phyloP scores from a whole-genome alignment of 2,113 vertebrate genomes.

The Beaufortia kweichowensis region DNA sequence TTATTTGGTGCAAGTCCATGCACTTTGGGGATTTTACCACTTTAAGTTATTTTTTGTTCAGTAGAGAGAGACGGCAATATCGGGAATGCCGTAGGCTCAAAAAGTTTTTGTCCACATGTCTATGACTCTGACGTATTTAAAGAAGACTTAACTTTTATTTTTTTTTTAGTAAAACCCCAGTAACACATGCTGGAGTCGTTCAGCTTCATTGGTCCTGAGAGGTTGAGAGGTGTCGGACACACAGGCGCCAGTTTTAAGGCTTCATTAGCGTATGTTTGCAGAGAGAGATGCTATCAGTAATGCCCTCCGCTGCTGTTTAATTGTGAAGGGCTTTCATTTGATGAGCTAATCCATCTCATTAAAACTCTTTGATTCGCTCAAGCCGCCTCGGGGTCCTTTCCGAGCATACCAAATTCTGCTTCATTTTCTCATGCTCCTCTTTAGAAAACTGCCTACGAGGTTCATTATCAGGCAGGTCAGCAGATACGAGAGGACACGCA shows the following conservation, averaged over 20 bases:
- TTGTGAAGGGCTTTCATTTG: constrained; percentile 53
- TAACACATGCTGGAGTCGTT: neutral
- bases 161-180: neutral
- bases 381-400: constrained; percentile 7
- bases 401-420: constrained; percentile 25
- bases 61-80: no score
- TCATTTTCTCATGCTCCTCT: neutral
- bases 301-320: constrained; percentile 52
- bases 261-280: constrained; percentile 50
- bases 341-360: constrained; percentile 55
- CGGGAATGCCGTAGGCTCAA: no score
- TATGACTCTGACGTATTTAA: no score
- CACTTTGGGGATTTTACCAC: no score
- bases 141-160: no score
- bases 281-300: constrained; percentile 48
- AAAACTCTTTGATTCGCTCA: constrained; percentile 33
- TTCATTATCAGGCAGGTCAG: constrained; percentile 14
- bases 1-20: no score
- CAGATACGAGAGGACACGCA: neutral
- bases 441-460: neutral
- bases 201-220: no score
- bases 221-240: constrained; percentile 16
- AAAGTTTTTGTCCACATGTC: no score
- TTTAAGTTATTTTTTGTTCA: no score
- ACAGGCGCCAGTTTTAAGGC: constrained; percentile 45